phyloP scores from a whole-genome alignment of 2,113 vertebrate species.

The Haemorhous mexicanus region DNA sequence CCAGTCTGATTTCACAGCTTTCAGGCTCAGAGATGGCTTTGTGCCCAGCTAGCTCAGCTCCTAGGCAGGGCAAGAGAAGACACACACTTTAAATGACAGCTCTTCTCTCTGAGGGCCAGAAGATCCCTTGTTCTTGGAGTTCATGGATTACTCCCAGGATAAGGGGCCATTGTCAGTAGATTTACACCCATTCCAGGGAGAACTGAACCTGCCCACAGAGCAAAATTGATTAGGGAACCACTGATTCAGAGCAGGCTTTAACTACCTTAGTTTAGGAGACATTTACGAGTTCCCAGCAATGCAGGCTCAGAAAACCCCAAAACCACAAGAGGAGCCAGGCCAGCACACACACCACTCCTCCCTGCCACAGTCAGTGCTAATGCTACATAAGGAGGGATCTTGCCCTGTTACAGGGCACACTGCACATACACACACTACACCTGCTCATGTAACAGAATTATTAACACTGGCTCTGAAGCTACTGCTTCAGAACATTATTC shows the following conservation, averaged over 20 bases:
- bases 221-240: neutral
- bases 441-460: neutral
- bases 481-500: neutral
- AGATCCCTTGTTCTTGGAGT: neutral
- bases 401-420: neutral
- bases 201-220: neutral
- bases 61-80: neutral
- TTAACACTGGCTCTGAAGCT: neutral
- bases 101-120: neutral
- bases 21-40: neutral
- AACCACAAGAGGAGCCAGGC: neutral
- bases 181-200: neutral
- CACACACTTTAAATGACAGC: neutral
- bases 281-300: neutral
- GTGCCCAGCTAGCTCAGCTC: accelerated
- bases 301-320: neutral
- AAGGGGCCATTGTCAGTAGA: neutral
- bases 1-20: neutral
- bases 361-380: neutral
- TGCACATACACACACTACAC: neutral
- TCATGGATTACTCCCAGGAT: neutral
- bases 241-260: neutral
- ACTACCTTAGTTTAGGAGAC: neutral
- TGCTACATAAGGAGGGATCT: neutral
- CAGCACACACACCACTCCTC: neutral